phyloP scores from a whole-genome alignment of 30 jellyfish, hydroid and myxozoan genomes.

The Nemopilema nomurai region DNA sequence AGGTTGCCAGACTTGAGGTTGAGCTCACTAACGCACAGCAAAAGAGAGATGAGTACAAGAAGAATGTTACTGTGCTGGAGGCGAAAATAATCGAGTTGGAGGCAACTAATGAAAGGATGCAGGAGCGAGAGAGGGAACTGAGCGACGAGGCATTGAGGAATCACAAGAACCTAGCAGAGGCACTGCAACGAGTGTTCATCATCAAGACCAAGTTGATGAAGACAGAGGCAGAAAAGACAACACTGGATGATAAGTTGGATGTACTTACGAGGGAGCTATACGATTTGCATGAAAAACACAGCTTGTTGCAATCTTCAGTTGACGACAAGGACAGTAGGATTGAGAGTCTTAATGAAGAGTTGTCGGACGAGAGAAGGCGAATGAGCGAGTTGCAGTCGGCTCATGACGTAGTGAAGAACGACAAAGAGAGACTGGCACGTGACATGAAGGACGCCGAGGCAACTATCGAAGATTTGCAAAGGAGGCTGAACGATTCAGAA shows the following conservation, averaged over 20 bases:
- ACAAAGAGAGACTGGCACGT: constrained; percentile 59
- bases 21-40: constrained; percentile 77
- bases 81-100: constrained; percentile 82
- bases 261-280: constrained; percentile 62
- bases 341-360: constrained; percentile 69
- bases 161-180: constrained; percentile 73
- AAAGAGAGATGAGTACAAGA: constrained; percentile 94
- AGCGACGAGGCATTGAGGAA: constrained; percentile 79
- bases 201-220: constrained; percentile 79
- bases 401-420: constrained; percentile 53
- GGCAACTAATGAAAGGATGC: constrained; percentile 74
- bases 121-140: constrained; percentile 88
- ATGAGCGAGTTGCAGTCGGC: constrained; percentile 84
- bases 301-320: constrained; percentile 81
- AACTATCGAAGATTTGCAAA: constrained; percentile 73
- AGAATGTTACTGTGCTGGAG: constrained; percentile 58
- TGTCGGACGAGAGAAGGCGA: constrained; percentile 70
- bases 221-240: constrained; percentile 76
- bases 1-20: constrained; percentile 85
- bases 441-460: constrained; percentile 61
- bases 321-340: constrained; percentile 87
- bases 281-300: constrained; percentile 82
- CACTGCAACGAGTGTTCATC: constrained; percentile 68
- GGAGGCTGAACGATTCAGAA: constrained; percentile 75
- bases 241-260: constrained; percentile 69